Evolutionary conservation across 2,888 invertebrate genomes (phyloP).

Genomic region (Melieria picta): DNA sequence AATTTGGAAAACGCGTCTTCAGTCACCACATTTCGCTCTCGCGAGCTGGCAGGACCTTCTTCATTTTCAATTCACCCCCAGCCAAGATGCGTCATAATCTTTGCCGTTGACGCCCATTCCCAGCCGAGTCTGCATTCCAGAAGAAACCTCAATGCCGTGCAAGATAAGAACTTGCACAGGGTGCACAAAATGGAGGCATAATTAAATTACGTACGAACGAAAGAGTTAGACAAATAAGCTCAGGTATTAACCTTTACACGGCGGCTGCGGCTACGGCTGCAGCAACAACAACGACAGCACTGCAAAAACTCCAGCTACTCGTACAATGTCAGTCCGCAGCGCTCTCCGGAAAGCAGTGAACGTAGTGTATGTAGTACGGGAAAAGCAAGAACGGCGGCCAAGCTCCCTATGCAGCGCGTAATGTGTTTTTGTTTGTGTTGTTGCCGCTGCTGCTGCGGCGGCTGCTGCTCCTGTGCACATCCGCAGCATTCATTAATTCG

Average conservation of each 20-base stretch:
- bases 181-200: slow-evolving; percentile 61
- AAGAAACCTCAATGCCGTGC: background rate
- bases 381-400: too few relatives aligned
- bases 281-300: slow-evolving; percentile 16
- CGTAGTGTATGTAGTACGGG: too few relatives aligned
- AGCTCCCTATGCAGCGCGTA: slow-evolving; percentile 14
- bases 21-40: too few relatives aligned
- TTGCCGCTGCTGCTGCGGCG: slow-evolving; percentile 10
- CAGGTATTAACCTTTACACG: slow-evolving; percentile 65
- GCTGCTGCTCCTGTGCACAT: slow-evolving; percentile 44
- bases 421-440: slow-evolving; percentile 23
- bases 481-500: slow-evolving; percentile 67
- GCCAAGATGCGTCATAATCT: too few relatives aligned
- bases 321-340: slow-evolving; percentile 25
- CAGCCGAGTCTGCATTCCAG: slow-evolving; percentile 4
- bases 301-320: slow-evolving; percentile 13
- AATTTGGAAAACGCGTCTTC: too few relatives aligned
- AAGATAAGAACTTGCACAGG: slow-evolving; percentile 51
- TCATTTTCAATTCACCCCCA: too few relatives aligned
- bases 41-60: background rate
- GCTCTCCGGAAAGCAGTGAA: too few relatives aligned
- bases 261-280: slow-evolving; percentile 34
- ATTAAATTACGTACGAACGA: slow-evolving; percentile 67
- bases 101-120: background rate
- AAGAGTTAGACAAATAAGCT: slow-evolving; percentile 68